A percentile compares a stretch with the other conserved stretches of the same genome.
These are phyloP conservation scores for Pipistrellus kuhlii DNA, from an alignment of 2,797 vertebrate genomes.

Conservation along the genomic window DNA sequence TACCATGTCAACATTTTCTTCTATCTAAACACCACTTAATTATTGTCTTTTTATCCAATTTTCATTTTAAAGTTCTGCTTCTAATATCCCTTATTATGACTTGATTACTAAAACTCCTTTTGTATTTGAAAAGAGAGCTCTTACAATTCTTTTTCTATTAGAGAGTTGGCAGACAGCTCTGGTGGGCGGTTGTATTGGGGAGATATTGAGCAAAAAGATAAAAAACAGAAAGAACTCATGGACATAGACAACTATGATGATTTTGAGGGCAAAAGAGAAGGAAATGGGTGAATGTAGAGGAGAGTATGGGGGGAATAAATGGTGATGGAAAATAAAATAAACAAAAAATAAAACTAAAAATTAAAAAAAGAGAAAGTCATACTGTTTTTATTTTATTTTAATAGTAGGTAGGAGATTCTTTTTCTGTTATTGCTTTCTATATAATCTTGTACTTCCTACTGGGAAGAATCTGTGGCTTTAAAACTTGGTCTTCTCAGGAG, in stretches of 20 bases:
- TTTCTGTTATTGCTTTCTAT: neutral
- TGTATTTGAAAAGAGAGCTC: constrained; percentile 35
- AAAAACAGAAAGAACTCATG: neutral
- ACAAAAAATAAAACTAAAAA: neutral
- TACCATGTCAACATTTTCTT: neutral
- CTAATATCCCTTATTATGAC: neutral
- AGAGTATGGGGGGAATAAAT: neutral
- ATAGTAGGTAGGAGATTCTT: neutral
- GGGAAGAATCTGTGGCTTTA: neutral
- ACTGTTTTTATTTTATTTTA: too few relatives aligned
- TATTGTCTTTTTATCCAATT: neutral
- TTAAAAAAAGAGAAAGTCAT: neutral
- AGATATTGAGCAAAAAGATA: neutral
- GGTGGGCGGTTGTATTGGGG: neutral
- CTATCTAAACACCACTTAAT: neutral
- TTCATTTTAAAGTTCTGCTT: constrained; percentile 38
- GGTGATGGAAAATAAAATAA: neutral
- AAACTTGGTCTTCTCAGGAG: neutral
- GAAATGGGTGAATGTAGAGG: neutral
- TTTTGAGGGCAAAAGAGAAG: neutral
- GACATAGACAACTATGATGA: neutral
- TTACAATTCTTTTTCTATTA: neutral
- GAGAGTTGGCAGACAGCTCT: neutral
- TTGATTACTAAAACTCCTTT: constrained; percentile 1
- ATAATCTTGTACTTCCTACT: neutral